Percentiles rank a stretch among this genome's conserved stretches.
These are phyloP conservation scores for Liolophura sinensis DNA, from an alignment of 1,140 invertebrate species.

Conservation along the genomic window DNA sequence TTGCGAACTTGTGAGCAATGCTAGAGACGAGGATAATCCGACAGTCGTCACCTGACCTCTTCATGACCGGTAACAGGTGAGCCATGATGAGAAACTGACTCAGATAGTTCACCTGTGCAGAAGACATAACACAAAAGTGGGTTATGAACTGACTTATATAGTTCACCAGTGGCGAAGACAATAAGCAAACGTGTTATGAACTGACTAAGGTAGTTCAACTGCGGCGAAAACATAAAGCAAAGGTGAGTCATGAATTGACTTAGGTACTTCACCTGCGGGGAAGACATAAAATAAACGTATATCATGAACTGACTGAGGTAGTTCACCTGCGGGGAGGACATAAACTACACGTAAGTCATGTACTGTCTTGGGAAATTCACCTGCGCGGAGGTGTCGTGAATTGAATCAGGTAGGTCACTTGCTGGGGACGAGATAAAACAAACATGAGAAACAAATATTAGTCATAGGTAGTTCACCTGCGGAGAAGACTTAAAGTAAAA, in stretches of 20 bases:
- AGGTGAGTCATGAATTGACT: no score
- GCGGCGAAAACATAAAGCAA: no score
- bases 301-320: no score
- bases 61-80: constrained; percentile 23
- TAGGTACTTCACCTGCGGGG: no score
- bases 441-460: constrained; percentile 22
- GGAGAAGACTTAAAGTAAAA: constrained; percentile 2
- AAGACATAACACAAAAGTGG: constrained; percentile 5
- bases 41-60: constrained; percentile 21
- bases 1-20: constrained; percentile 16
- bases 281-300: no score
- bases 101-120: constrained; percentile 23
- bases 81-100: constrained; percentile 25
- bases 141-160: constrained; percentile 23
- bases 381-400: no score
- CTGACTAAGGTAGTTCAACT: constrained; percentile 24
- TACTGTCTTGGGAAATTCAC: no score
- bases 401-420: constrained; percentile 28
- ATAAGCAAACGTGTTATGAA: constrained; percentile 15
- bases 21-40: constrained; percentile 23
- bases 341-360: no score
- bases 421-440: no score
- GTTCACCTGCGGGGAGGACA: no score
- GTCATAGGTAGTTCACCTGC: constrained; percentile 28
- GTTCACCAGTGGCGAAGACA: constrained; percentile 5